Base-by-base conservation (phyloP, 1,140 invertebrate genomes). In the Eumaeus atala region DNA sequence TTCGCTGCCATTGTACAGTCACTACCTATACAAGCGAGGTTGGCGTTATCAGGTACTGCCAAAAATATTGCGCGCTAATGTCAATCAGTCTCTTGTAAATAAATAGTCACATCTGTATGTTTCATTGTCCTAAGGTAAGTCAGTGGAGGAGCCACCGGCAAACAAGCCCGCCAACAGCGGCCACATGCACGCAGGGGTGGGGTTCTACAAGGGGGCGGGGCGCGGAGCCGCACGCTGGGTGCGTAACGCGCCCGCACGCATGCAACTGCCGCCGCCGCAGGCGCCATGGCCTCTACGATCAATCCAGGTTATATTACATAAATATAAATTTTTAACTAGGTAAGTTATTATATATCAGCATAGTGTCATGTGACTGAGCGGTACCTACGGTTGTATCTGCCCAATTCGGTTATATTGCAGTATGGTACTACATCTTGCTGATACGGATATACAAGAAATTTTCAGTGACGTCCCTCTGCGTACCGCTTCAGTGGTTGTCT, bases 1-100 rank as follows among this genome's bases (percentile, higher is more conserved):
- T 98, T 98, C 73, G 87, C 92, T 0, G 90, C 94, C 62, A 97
- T 99, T 89, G 76, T 98, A 42, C 93, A 95, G 59, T 96, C 95
- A 0, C 77, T 98, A 48, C 94, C 95, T 0, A 92, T 92, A 61
- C 95, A 97, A 72, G 92, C 93, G 5, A 76, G 91, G 0, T 84
- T 88, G 34, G 91, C 91, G 1, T 54, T 90, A 61, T 84, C 89
- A 9, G 81, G 81, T 73, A 49, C 12, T 42, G 16, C 2, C 12
- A 14, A 51, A 0, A 16, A 50, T 35, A 34, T 34, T 35, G 10
- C 14, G 12, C 28, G 1, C 36, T 17, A 36, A 37, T 36, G 11
- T 10, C 10, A 14, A 37, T 36, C 37, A 17, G 17, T 51, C 0
- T 35, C 14, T 36, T 38, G n/a, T 1, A 40, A 40, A 14, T 8